Evolutionary conservation across 2,888 invertebrate species (phyloP), one percentile per base, ranked within the genome.

Genomic region (Carcina quercana): DNA sequence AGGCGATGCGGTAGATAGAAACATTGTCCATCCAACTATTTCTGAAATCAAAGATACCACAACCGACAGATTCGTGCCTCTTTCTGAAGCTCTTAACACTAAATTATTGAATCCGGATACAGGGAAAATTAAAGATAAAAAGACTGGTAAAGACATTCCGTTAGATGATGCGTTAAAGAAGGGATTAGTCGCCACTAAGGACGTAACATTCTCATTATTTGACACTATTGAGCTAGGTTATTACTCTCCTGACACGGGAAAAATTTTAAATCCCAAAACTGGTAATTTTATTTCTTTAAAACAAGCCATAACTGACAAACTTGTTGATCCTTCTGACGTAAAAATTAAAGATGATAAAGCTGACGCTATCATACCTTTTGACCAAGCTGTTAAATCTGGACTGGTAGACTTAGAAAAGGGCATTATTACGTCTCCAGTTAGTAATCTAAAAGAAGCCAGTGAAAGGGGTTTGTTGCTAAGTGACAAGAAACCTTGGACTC

Each of bases 391-490:
- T 8, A 87, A 89, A 50, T 84, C 82, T 6, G 89, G 89, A 31
- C 71, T 95, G 12, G 54, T 95, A 12, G 92, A 95, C 63, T 78
- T 90, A 25, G 86, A 90, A 30, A 85, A 85, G 42, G 94, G 94
- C 22, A 66, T 89, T 13, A 70, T 95, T 14, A 88, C 88, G 1
- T 86, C 87, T 40, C 94, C 94, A 0, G 71, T 86, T 40, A 86
- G 92, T 57, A 89, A 91, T 31, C 78, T 95, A 22, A 91, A 93
- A 64, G 89, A 92, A 48, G 95, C 95, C 2, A 88, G 90, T 47
- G 88, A 91, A 30, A 94, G 92, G 60, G 94, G 95, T 5, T 93
- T 92, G 59, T 84, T 95, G 24, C 72, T 95, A 15, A 92, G 91
- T 52, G 91, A 92, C 15, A 87, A 89, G 32, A 90, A 92, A 53